phyloP scores from a whole-genome alignment of 2,888 invertebrate genomes.

The Terebella lapidaria region DNA sequence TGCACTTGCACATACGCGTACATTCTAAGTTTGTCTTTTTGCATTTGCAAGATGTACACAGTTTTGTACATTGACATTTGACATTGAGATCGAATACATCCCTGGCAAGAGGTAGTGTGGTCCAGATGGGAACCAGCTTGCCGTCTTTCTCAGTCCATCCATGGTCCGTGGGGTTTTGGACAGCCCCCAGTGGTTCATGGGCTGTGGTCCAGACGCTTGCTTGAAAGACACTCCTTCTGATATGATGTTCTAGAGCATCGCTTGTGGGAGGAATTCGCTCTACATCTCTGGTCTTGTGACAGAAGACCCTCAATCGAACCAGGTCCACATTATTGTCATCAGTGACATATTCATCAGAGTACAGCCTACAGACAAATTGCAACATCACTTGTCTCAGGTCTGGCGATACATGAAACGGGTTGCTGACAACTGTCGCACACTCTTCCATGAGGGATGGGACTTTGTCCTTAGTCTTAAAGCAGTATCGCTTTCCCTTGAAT shows the following conservation, averaged over 20 bases:
- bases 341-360: not conserved
- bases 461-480: slow-evolving; percentile 5
- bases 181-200: slow-evolving; percentile 9
- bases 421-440: not conserved
- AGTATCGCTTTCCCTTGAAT: slow-evolving; percentile 9
- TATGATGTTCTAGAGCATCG: slow-evolving; percentile 13
- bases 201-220: slow-evolving; percentile 16
- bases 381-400: not conserved
- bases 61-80: slow-evolving; percentile 11
- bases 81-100: slow-evolving; percentile 14
- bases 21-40: slow-evolving; percentile 5
- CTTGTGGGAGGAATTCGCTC: slow-evolving; percentile 15
- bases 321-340: too few relatives aligned
- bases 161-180: slow-evolving; percentile 10
- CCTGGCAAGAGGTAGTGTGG: slow-evolving; percentile 7
- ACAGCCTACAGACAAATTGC: not conserved
- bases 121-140: slow-evolving; percentile 16
- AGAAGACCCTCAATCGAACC: too few relatives aligned
- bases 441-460: slow-evolving; percentile 5
- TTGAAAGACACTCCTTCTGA: slow-evolving; percentile 16
- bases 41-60: slow-evolving; percentile 11
- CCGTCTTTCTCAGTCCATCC: slow-evolving; percentile 15
- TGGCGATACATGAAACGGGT: not conserved
- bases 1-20: too few relatives aligned
- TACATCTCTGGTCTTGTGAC: too few relatives aligned